Evolutionary conservation across 2,888 invertebrate species (phyloP).

Genomic region (Amphipyra tragopoginis): DNA sequence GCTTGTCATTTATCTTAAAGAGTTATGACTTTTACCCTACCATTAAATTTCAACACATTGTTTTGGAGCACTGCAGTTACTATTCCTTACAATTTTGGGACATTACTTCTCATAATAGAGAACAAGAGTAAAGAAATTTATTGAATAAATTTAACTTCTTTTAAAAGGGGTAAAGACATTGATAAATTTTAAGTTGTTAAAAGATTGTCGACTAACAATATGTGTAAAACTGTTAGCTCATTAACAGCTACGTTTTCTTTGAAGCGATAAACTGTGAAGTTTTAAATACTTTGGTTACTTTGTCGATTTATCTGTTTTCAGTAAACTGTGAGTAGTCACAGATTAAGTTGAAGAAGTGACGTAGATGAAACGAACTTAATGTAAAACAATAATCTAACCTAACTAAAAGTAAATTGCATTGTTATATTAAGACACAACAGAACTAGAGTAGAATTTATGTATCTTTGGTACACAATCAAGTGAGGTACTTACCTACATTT

Average conservation of each 20-base stretch:
- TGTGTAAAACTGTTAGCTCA: conserved; percentile 45
- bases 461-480: too few species aligned
- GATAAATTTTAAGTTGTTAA: not conserved
- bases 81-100: not conserved
- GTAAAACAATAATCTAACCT: too few species aligned
- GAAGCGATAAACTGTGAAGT: conserved; percentile 45
- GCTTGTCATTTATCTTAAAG: not conserved
- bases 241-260: conserved; percentile 25
- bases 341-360: conserved; percentile 16
- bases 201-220: conserved; percentile 1
- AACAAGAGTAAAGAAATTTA: not conserved
- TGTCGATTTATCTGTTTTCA: conserved; percentile 50
- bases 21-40: not conserved
- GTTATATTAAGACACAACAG: too few species aligned
- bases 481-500: too few species aligned
- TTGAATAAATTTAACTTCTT: not conserved
- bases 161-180: too few species aligned
- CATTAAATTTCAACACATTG: not conserved
- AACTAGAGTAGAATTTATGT: too few species aligned
- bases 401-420: too few species aligned
- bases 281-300: conserved; percentile 49
- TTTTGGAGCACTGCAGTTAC: not conserved
- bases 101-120: not conserved
- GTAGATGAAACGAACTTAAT: too few species aligned
- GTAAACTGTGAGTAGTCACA: conserved; percentile 27